These are phyloP conservation scores for Eulimnadia texana DNA, from an alignment of 1,140 invertebrate species.

Conservation along the genomic window DNA sequence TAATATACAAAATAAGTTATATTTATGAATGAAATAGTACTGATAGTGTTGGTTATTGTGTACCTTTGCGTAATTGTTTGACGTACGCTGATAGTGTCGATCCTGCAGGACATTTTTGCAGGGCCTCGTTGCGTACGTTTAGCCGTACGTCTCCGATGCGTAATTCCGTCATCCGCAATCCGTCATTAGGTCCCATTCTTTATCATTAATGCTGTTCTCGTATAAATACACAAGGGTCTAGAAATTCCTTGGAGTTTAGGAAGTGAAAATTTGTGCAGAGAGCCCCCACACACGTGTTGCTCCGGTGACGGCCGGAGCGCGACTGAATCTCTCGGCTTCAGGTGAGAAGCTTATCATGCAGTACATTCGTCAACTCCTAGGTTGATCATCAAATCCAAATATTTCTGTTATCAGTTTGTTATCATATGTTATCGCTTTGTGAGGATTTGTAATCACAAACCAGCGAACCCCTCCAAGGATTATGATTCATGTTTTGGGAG, in stretches of 20 bases:
- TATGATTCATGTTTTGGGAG: too few species aligned
- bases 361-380: not conserved
- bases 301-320: not conserved
- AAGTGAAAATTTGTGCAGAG: not conserved
- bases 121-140: not conserved
- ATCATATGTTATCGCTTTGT: too few species aligned
- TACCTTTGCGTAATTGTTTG: constrained; percentile 2
- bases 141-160: constrained; percentile 1
- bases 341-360: not conserved
- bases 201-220: not conserved
- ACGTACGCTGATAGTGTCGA: not conserved
- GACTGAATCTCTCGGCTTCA: not conserved
- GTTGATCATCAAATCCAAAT: too few species aligned
- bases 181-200: not conserved
- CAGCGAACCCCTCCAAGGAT: too few species aligned
- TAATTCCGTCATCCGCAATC: not conserved
- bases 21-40: too few species aligned
- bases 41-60: not conserved
- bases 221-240: not conserved
- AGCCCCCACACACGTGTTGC: not conserved
- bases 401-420: too few species aligned
- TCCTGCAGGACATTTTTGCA: not conserved
- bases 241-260: not conserved
- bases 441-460: too few species aligned
- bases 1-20: too few species aligned